These are phyloP conservation scores for Gulo gulo DNA, from an alignment of 2,113 vertebrate genomes.

Conservation along the genomic window DNA sequence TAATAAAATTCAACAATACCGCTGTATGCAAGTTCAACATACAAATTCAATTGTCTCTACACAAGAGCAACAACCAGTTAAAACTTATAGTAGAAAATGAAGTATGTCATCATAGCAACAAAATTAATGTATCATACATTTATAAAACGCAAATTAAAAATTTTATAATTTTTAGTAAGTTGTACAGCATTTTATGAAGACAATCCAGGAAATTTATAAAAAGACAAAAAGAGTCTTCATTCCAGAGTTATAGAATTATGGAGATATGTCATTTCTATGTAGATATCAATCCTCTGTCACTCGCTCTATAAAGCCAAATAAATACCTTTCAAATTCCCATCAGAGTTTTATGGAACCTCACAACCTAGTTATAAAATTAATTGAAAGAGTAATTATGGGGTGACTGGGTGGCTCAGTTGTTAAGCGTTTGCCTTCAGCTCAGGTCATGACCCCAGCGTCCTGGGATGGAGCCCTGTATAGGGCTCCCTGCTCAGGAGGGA, in stretches of 20 bases:
- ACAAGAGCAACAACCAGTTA: background rate
- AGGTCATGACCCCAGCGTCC: too few relatives aligned
- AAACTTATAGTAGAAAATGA: background rate
- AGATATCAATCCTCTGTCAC: background rate
- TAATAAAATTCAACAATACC: background rate
- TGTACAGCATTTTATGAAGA: background rate
- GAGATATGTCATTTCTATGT: background rate
- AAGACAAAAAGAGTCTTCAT: background rate
- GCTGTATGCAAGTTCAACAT: background rate
- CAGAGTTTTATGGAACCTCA: background rate
- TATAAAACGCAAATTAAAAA: background rate
- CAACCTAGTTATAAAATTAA: background rate
- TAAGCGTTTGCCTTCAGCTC: too few relatives aligned
- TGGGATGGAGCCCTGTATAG: too few relatives aligned
- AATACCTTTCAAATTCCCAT: slow-evolving; percentile 1
- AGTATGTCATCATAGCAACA: background rate
- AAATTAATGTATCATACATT: background rate
- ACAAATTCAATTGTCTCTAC: background rate
- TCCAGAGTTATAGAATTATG: background rate
- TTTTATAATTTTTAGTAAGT: background rate
- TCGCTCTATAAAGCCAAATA: background rate
- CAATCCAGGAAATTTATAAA: background rate
- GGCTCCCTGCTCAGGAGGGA: too few relatives aligned
- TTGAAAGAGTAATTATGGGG: background rate
- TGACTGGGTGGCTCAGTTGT: too few relatives aligned